phyloP scores from a whole-genome alignment of 1,140 invertebrate genomes.

The Cardiocondyla obscurior region DNA sequence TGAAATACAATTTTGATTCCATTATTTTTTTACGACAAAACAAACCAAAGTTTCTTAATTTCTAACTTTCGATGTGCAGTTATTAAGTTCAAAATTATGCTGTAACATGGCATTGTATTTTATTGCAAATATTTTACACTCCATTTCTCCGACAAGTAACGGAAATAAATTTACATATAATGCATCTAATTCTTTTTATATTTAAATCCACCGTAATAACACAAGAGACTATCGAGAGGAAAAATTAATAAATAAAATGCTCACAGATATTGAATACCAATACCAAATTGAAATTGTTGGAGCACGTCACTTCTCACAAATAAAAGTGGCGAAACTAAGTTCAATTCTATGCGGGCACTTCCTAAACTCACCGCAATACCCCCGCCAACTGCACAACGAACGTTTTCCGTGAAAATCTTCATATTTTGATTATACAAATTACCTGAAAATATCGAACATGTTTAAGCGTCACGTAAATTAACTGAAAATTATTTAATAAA shows the following conservation, averaged over 20 bases:
- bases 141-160: neutral
- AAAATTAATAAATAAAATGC: constrained; percentile 19
- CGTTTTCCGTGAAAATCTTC: constrained; percentile 82
- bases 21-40: too few relatives aligned
- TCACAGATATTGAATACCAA: constrained; percentile 82
- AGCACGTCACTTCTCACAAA: constrained; percentile 76
- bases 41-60: too few relatives aligned
- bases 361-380: constrained; percentile 92
- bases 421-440: constrained; percentile 78
- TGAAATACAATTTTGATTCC: too few relatives aligned
- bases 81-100: too few relatives aligned
- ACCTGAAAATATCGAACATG: constrained; percentile 69
- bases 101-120: too few relatives aligned
- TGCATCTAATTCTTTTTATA: constrained; percentile 47
- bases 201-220: constrained; percentile 38
- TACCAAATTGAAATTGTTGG: constrained; percentile 81
- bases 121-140: constrained; percentile 51
- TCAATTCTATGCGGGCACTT: constrained; percentile 93
- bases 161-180: constrained; percentile 53
- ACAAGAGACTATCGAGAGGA: constrained; percentile 47
- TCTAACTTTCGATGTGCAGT: too few relatives aligned
- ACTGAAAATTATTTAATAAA: constrained; percentile 1
- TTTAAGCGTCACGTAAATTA: neutral
- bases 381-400: constrained; percentile 87
- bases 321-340: constrained; percentile 81